phyloP scores from a whole-genome alignment of 2,888 invertebrate genomes.

The Isoperla grammatica region DNA sequence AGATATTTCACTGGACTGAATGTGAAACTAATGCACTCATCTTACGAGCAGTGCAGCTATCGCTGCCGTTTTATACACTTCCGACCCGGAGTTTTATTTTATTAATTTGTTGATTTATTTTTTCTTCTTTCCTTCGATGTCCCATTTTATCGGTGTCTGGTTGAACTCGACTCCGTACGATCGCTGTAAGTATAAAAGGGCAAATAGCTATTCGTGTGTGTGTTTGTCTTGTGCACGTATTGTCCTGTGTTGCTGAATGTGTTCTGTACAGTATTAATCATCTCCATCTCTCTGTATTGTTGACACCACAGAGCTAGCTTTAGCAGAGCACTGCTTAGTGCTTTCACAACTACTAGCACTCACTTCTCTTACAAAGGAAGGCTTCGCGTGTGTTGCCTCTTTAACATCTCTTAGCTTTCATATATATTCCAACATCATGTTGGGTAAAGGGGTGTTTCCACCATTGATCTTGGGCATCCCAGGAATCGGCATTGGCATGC shows the following conservation, averaged over 20 bases:
- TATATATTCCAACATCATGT: too few species aligned
- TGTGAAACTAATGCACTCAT: neutral
- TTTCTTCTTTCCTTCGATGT: constrained; percentile 27
- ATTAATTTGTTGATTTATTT: constrained; percentile 28
- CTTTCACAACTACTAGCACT: neutral
- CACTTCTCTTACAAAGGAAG: too few species aligned
- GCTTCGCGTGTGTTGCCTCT: too few species aligned
- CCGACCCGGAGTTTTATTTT: constrained; percentile 9
- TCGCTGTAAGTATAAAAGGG: constrained; percentile 25
- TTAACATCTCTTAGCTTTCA: too few species aligned
- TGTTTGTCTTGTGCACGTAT: constrained; percentile 13
- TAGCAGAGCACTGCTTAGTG: neutral
- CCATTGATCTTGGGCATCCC: too few species aligned
- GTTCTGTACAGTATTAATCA: neutral
- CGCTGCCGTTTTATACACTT: neutral
- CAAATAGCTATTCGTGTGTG: constrained; percentile 11
- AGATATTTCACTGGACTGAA: constrained; percentile 3
- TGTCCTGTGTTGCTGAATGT: neutral
- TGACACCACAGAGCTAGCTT: constrained; percentile 2
- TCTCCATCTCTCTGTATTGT: neutral
- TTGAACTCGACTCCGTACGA: constrained; percentile 26
- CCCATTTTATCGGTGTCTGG: constrained; percentile 28
- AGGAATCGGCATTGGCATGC: too few species aligned
- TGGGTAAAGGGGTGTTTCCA: too few species aligned
- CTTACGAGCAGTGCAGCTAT: too few species aligned